These are phyloP conservation scores for Plutomurus gul DNA, from an alignment of 1,140 invertebrate species.

Conservation along the genomic window DNA sequence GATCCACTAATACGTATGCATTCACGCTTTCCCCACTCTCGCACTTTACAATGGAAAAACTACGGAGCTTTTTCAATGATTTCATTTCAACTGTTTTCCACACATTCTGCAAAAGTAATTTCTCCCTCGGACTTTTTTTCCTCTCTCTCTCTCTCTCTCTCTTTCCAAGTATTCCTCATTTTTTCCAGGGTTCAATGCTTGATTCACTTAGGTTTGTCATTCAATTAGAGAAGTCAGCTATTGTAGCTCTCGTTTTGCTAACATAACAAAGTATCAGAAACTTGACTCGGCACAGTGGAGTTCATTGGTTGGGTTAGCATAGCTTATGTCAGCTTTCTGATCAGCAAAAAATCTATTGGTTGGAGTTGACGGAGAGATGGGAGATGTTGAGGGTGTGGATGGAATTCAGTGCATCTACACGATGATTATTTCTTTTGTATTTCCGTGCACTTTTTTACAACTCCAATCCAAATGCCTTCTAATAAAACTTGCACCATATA, in stretches of 20 bases:
- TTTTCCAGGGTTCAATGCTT: background rate
- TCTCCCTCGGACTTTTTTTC: too few relatives aligned
- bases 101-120: too few relatives aligned
- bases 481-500: background rate
- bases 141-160: too few relatives aligned
- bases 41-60: too few relatives aligned
- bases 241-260: background rate
- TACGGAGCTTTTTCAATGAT: too few relatives aligned
- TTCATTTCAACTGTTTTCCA: too few relatives aligned
- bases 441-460: background rate
- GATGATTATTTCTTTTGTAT: background rate
- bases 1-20: too few relatives aligned
- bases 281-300: background rate
- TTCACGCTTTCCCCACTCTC: too few relatives aligned
- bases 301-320: background rate
- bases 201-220: background rate
- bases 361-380: background rate
- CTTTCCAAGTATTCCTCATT: background rate
- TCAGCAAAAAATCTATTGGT: background rate
- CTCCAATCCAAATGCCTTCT: background rate
- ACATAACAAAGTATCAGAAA: background rate
- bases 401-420: background rate
- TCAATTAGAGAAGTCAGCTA: background rate
- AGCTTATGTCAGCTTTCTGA: slow-evolving; percentile 26
- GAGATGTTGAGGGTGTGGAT: background rate